Conservation (phyloP, 2,888 invertebrate species). For the Eupeodes luniger region DNA sequence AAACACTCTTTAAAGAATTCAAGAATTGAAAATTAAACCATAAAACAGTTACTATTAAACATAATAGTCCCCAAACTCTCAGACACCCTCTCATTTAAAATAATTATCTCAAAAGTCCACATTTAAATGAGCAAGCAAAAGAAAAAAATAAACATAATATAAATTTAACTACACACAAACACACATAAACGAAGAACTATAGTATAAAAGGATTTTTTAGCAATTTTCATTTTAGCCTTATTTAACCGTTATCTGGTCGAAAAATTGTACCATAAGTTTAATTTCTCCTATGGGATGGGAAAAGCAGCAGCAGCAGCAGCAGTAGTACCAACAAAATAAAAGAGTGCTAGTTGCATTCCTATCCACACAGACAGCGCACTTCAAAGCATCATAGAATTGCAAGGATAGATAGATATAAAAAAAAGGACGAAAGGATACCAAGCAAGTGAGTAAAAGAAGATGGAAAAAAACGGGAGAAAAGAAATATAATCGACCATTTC, state of each 20-base stretch:
- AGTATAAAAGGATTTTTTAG: conserved; percentile 35
- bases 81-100: conserved; percentile 58
- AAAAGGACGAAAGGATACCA: conserved; percentile 32
- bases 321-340: background rate
- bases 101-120: conserved; percentile 66
- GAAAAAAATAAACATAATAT: background rate
- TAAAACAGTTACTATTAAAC: conserved; percentile 19
- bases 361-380: conserved; percentile 47
- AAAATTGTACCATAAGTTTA: conserved; percentile 64
- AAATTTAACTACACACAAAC: background rate
- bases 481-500: conserved; percentile 71
- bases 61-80: conserved; percentile 29
- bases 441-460: background rate
- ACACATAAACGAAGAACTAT: background rate
- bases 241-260: conserved; percentile 69
- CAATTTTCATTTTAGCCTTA: conserved; percentile 50
- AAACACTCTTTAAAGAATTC: background rate
- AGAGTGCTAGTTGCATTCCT: conserved; percentile 53
- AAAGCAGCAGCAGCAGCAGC: too few species aligned
- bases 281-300: conserved; percentile 19
- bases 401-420: conserved; percentile 37
- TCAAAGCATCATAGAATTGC: conserved; percentile 54
- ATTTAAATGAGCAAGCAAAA: background rate
- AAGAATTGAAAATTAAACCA: conserved; percentile 16
- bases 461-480: background rate